phyloP scores from a whole-genome alignment of 2,797 vertebrate species.

The Cirrhinus mrigala region DNA sequence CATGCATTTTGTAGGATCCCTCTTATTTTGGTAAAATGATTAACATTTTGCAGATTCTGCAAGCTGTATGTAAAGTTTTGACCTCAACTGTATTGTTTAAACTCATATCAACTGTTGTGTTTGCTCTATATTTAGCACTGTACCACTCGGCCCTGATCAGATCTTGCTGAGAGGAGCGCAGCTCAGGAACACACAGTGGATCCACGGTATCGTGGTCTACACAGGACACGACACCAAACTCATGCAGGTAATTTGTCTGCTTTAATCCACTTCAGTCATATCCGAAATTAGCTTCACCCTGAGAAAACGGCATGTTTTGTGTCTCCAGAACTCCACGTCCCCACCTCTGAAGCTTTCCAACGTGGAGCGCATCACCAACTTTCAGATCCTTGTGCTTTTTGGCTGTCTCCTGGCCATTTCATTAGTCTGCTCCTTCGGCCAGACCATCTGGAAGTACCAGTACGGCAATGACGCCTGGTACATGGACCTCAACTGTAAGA shows the following conservation, averaged over 20 bases:
- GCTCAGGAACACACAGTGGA: slow-evolving; percentile 97
- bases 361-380: slow-evolving; percentile 97
- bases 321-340: slow-evolving; percentile 92
- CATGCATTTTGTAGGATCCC: too few species aligned
- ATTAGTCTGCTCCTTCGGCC: slow-evolving; percentile 94
- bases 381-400: slow-evolving; percentile 97
- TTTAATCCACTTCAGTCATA: background rate
- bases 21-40: too few species aligned
- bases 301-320: background rate
- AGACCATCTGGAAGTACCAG: slow-evolving; percentile 95
- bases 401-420: slow-evolving; percentile 97
- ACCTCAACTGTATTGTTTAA: background rate
- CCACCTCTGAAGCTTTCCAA: slow-evolving; percentile 98
- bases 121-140: slow-evolving; percentile 78
- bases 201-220: slow-evolving; percentile 96
- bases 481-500: slow-evolving; percentile 97
- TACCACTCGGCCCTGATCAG: slow-evolving; percentile 94
- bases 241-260: slow-evolving; percentile 88
- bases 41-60: too few species aligned
- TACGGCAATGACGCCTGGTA: slow-evolving; percentile 95
- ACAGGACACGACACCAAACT: slow-evolving; percentile 99
- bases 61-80: too few species aligned
- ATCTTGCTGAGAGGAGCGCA: slow-evolving; percentile 97
- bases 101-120: background rate
- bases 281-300: background rate